Evolutionary conservation across 2,797 vertebrate genomes (phyloP), one percentile per base, ranked within the genome.

Genomic region (Poecilia velifera): DNA sequence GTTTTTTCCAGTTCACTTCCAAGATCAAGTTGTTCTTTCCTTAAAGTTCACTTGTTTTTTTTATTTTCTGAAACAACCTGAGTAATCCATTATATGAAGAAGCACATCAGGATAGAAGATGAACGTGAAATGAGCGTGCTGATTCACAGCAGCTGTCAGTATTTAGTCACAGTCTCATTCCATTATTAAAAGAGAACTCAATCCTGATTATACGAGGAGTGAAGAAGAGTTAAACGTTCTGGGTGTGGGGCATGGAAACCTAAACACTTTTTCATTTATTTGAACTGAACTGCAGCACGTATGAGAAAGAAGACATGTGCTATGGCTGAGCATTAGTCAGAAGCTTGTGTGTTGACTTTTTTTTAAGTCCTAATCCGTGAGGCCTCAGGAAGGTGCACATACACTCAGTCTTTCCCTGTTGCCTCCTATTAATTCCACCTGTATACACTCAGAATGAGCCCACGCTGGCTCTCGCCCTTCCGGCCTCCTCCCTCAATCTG

Each of bases 361-460:
- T 72, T 76, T 28, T 0, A 43, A 81, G 80, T 79, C 84, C 22
- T 91, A 94, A 95, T 92, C 91, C 88, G 82, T 55, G 49, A 87
- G 90, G 86, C 88, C 85, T 91, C 74, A 81, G 84, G 87, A 91
- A 89, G 86, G 90, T 90, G 89, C 85, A 92, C 81, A 84, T 87
- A 89, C 82, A 89, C 81, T 84, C 85, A 91, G 80, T 57, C 88
- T 90, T 91, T 93, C 91, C 84, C 90, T 92, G 90, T 90, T 91
- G 87, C 86, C 94, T 94, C 89, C 91, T 89, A 93, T 94, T 93
- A 92, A 88, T 91, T 93, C 92, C 91, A 94, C 93, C 93, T 94
- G 90, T 91, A 92, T 90, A 92, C 92, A 94, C 91, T 93, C 88
- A 87, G 87, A 92, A 88, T 91, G 92, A 94, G 91, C 90, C 84